phyloP scores from a whole-genome alignment of 2,113 vertebrate species.

The Zosterops japonicus region DNA sequence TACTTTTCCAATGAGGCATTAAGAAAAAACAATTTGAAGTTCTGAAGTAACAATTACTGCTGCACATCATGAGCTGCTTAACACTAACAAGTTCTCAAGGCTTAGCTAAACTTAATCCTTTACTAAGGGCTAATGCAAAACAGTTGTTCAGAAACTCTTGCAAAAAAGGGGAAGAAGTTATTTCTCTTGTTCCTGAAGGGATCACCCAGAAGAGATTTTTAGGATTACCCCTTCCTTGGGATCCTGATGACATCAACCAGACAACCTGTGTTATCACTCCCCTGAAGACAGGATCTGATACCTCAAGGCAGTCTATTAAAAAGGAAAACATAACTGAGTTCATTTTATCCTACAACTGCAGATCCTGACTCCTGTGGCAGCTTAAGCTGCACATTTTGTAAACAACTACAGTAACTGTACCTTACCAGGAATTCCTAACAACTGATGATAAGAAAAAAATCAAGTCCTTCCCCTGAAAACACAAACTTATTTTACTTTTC shows the following conservation, averaged over 20 bases:
- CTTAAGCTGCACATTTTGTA: background rate
- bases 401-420: background rate
- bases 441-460: background rate
- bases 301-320: background rate
- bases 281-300: background rate
- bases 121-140: background rate
- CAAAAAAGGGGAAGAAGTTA: background rate
- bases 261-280: fast-evolving
- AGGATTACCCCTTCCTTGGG: background rate
- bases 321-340: background rate
- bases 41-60: background rate
- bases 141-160: background rate
- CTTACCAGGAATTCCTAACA: background rate
- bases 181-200: background rate
- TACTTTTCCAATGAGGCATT: background rate
- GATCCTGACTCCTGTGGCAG: background rate
- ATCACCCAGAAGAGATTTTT: background rate
- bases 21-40: conserved; percentile 1
- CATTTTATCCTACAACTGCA: background rate
- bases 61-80: background rate
- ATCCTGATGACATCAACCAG: background rate
- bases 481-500: background rate
- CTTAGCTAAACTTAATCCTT: background rate
- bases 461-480: background rate
- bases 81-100: background rate